A percentile compares a stretch with the other conserved stretches of the same genome.
Conservation (phyloP, 2,113 vertebrate species). For the Crotalus tigris region DNA sequence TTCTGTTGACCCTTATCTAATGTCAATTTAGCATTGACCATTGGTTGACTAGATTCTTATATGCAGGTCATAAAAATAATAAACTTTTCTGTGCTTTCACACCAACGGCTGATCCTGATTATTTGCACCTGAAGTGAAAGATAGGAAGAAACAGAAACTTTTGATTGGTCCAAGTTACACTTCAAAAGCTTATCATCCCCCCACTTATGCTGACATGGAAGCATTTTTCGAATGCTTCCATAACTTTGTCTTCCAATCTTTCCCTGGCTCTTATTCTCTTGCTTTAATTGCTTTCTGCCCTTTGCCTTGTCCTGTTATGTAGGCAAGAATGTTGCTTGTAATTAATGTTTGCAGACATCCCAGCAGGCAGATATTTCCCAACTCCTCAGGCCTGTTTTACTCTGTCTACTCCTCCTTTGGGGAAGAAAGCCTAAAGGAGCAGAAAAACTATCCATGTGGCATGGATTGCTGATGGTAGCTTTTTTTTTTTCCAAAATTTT, state of each 20-base stretch:
- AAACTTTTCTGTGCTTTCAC: neutral
- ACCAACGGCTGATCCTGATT: neutral
- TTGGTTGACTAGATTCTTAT: neutral
- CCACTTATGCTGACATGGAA: slow-evolving; percentile 43
- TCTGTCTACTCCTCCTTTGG: slow-evolving; percentile 16
- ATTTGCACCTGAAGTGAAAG: neutral
- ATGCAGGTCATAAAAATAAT: neutral
- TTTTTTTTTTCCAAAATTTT: too few species aligned
- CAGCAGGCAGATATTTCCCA: slow-evolving; percentile 50
- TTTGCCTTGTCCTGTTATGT: slow-evolving; percentile 61
- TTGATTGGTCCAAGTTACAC: slow-evolving; percentile 21
- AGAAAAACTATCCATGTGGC: slow-evolving; percentile 32
- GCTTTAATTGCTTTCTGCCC: slow-evolving; percentile 58
- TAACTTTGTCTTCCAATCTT: slow-evolving; percentile 68
- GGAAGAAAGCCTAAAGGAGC: slow-evolving; percentile 46
- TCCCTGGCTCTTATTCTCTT: slow-evolving; percentile 67
- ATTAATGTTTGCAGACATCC: slow-evolving; percentile 64
- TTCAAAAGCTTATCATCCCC: slow-evolving; percentile 52
- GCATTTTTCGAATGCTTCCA: slow-evolving; percentile 54
- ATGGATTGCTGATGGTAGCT: slow-evolving; percentile 27
- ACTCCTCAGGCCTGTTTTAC: slow-evolving; percentile 42
- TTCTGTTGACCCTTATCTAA: neutral
- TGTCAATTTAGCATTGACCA: neutral
- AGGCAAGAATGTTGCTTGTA: slow-evolving; percentile 34
- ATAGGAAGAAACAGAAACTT: slow-evolving; percentile 26